A percentile compares a stretch with the other conserved stretches of the same genome.
These are phyloP conservation scores for Beroe forskalii DNA, from an alignment of 37 sponge, comb jelly and placozoan genomes.

Conservation along the genomic window DNA sequence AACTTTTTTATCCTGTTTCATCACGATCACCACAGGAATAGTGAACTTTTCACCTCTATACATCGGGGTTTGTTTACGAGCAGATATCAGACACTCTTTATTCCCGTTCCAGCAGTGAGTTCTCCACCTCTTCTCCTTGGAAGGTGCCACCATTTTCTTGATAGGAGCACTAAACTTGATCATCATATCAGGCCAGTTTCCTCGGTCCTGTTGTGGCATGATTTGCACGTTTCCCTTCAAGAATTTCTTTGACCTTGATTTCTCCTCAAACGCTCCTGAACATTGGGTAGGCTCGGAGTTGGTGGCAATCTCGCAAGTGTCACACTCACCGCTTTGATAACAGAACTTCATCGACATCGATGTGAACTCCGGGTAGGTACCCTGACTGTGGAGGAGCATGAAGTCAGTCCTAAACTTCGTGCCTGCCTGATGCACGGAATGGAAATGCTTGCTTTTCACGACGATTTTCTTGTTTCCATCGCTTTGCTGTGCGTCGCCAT, in stretches of 20 bases:
- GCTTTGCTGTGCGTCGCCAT: not conserved
- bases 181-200: constrained; percentile 6
- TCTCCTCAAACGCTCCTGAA: not conserved
- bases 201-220: not conserved
- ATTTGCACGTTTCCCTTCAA: not conserved
- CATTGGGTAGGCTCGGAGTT: no score
- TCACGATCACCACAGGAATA: not conserved
- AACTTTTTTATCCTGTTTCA: not conserved
- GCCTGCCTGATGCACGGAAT: not conserved
- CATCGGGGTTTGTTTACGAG: not conserved
- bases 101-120: constrained; percentile 12
- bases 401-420: not conserved
- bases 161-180: not conserved
- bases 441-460: not conserved
- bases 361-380: not conserved
- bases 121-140: not conserved
- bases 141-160: not conserved
- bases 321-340: not conserved
- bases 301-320: no score
- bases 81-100: not conserved
- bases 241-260: not conserved
- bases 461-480: not conserved
- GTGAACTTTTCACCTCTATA: not conserved
- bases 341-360: not conserved
- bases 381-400: not conserved